These are phyloP conservation scores for Eupristina koningsbergeri DNA, from an alignment of 1,140 invertebrate genomes.

Conservation along the genomic window DNA sequence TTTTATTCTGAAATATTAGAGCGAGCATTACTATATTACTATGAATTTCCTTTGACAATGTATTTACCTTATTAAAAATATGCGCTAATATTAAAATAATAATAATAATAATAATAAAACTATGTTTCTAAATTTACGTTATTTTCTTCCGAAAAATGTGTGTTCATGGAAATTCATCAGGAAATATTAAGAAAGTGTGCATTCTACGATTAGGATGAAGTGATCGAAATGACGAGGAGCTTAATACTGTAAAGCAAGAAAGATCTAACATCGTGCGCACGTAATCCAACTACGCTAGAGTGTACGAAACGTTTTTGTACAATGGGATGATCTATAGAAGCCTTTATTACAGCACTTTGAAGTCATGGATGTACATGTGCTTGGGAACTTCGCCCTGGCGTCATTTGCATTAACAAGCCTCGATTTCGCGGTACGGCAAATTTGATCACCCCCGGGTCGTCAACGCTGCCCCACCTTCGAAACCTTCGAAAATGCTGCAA, in stretches of 20 bases:
- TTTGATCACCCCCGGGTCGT: not conserved
- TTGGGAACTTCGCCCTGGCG: not conserved
- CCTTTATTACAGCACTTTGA: not conserved
- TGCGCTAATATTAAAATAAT: no score
- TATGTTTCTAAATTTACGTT: no score
- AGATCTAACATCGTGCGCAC: not conserved
- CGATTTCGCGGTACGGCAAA: constrained; percentile 18
- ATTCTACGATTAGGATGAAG: not conserved
- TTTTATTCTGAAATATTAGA: no score
- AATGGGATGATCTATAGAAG: not conserved
- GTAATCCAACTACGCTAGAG: not conserved
- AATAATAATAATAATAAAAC: no score
- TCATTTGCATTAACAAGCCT: constrained; percentile 33
- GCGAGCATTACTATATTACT: no score
- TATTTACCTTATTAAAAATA: no score
- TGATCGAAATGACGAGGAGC: not conserved
- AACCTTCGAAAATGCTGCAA: constrained; percentile 19
- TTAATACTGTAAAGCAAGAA: not conserved
- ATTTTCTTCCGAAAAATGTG: no score
- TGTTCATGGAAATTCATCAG: not conserved
- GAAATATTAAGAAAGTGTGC: not conserved
- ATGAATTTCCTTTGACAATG: no score
- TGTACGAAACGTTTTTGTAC: not conserved
- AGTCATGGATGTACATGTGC: not conserved
- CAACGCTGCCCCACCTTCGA: not conserved